Evolutionary conservation across 2,113 vertebrate genomes (phyloP).

Genomic region (Chauna torquata): DNA sequence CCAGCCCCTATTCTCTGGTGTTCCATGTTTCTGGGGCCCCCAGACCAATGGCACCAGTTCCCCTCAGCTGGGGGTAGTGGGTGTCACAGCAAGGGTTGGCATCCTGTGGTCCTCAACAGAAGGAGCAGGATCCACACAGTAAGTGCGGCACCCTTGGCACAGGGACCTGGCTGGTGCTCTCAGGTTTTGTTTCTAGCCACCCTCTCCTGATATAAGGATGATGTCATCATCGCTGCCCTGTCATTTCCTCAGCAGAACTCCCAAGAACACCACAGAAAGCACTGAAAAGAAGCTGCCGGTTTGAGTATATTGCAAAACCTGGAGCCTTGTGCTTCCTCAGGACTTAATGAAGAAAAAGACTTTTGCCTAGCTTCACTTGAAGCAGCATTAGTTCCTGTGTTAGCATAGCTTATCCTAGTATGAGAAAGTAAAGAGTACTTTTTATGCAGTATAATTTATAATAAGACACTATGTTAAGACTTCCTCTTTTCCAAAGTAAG

Average conservation of each 20-base stretch:
- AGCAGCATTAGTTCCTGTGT: accelerated
- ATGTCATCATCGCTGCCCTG: neutral
- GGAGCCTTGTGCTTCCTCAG: neutral
- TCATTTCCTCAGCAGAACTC: neutral
- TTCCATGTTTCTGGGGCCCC: neutral
- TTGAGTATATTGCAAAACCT: neutral
- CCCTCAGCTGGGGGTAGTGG: neutral
- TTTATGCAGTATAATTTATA: neutral
- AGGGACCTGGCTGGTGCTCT: neutral
- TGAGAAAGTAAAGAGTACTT: neutral
- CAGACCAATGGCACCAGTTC: neutral
- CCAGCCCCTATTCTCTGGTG: neutral
- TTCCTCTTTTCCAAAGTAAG: neutral
- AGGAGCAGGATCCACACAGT: accelerated
- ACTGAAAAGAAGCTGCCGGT: neutral
- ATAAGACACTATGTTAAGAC: neutral
- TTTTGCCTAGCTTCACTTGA: neutral
- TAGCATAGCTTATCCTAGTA: neutral
- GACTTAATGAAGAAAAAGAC: neutral
- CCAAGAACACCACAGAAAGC: accelerated
- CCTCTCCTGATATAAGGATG: neutral
- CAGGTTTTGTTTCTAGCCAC: neutral
- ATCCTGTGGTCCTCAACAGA: accelerated
- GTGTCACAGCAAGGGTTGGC: neutral
- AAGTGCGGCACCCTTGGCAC: neutral